Percentiles rank a stretch among this genome's conserved stretches.
These are phyloP conservation scores for Pterobdella sp. DNA, from an alignment of 2,888 invertebrate genomes.

Conservation along the genomic window DNA sequence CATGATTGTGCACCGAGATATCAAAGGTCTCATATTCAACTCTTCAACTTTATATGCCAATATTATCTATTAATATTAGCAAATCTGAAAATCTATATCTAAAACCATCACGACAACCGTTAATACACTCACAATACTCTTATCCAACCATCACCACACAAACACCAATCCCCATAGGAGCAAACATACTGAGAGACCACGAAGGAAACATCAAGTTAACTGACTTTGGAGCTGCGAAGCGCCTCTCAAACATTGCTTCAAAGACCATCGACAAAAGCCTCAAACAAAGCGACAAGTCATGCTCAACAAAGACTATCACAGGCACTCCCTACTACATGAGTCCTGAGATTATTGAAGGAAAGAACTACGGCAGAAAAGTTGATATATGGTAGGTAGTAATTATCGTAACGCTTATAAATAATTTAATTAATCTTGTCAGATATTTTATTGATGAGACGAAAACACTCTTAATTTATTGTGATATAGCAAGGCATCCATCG, in stretches of 20 bases:
- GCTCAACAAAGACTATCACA: slow-evolving; percentile 43
- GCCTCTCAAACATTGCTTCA: slow-evolving; percentile 49
- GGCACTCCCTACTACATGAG: slow-evolving; percentile 53
- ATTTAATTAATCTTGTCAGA: no score
- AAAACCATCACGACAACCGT: not conserved
- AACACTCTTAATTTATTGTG: not conserved
- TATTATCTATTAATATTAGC: not conserved
- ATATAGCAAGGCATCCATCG: slow-evolving; percentile 6
- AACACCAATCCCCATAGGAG: slow-evolving; percentile 44
- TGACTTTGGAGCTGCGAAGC: slow-evolving; percentile 54
- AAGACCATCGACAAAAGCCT: slow-evolving; percentile 22
- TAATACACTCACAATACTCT: not conserved
- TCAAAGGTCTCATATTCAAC: slow-evolving; percentile 46
- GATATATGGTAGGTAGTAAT: slow-evolving; percentile 48
- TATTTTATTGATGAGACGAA: no score
- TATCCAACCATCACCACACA: not conserved
- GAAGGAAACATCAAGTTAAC: slow-evolving; percentile 53
- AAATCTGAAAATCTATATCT: not conserved
- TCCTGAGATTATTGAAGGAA: slow-evolving; percentile 52
- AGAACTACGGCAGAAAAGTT: slow-evolving; percentile 50
- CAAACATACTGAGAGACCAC: slow-evolving; percentile 53
- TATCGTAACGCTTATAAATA: not conserved
- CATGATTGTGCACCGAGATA: slow-evolving; percentile 54
- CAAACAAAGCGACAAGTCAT: slow-evolving; percentile 44
- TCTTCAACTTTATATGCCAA: not conserved